phyloP scores from a whole-genome alignment of 2,797 vertebrate species.

The Lycodopsis pacificus region DNA sequence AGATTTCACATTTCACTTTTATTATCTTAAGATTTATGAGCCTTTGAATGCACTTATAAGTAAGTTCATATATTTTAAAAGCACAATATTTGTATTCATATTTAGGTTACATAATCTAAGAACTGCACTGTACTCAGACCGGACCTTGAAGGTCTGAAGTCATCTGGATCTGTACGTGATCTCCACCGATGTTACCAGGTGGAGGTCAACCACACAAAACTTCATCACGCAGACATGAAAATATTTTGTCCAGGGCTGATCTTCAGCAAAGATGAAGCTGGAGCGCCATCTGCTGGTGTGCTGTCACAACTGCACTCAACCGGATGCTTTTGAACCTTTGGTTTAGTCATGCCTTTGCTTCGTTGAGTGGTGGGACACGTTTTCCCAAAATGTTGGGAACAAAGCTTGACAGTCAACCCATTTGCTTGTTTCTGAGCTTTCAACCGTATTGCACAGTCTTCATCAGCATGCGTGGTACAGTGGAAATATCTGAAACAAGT shows the following conservation, averaged over 20 bases:
- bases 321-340: not conserved
- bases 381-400: no score
- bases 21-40: not conserved
- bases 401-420: not conserved
- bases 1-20: not conserved
- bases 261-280: conserved; percentile 2
- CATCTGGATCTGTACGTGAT: not conserved
- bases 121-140: not conserved
- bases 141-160: not conserved
- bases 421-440: not conserved
- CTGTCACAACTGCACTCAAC: conserved; percentile 12
- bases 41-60: not conserved
- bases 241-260: not conserved
- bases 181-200: not conserved
- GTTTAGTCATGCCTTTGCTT: not conserved
- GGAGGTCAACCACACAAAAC: not conserved
- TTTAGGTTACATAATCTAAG: not conserved
- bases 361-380: no score
- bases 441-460: not conserved
- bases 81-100: not conserved
- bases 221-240: not conserved
- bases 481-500: not conserved
- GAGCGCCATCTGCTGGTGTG: conserved; percentile 66
- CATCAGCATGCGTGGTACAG: not conserved
- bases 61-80: not conserved